These are phyloP conservation scores for Drosophila ezoana DNA, from an alignment of 2,888 invertebrate genomes.

Conservation along the genomic window DNA sequence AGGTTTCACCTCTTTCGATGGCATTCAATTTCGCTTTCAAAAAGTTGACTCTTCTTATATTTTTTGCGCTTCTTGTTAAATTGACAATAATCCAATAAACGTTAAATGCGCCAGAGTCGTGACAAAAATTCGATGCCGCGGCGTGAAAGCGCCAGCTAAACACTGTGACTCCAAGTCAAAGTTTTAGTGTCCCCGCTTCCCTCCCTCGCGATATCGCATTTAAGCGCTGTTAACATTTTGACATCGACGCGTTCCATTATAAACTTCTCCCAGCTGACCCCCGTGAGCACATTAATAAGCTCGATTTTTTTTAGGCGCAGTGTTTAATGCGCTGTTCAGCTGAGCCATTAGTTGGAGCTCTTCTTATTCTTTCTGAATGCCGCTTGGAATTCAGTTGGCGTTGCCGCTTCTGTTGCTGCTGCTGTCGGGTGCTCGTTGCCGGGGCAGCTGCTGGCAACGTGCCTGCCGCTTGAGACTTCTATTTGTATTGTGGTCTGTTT, in stretches of 20 bases:
- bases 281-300: slow-evolving; percentile 67
- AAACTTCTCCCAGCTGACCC: slow-evolving; percentile 41
- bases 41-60: slow-evolving; percentile 33
- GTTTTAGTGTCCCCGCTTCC: slow-evolving; percentile 1
- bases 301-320: slow-evolving; percentile 47
- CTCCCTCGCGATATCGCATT: slow-evolving; percentile 31
- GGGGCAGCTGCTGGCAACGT: slow-evolving; percentile 30
- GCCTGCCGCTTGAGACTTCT: slow-evolving; percentile 38
- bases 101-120: slow-evolving; percentile 70
- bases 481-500: slow-evolving; percentile 52
- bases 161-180: slow-evolving; percentile 20
- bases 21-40: slow-evolving; percentile 71
- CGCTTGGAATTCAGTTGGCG: slow-evolving; percentile 52
- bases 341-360: slow-evolving; percentile 27
- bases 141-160: slow-evolving; percentile 73
- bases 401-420: slow-evolving; percentile 1
- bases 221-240: slow-evolving; percentile 74
- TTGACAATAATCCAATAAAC: slow-evolving; percentile 82
- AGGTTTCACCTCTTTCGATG: slow-evolving; percentile 52
- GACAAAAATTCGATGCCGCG: slow-evolving; percentile 71
- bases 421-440: slow-evolving; percentile 12
- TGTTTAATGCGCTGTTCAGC: slow-evolving; percentile 20
- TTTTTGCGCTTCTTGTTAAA: slow-evolving; percentile 51
- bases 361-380: slow-evolving; percentile 9
- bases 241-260: slow-evolving; percentile 73